Evolutionary conservation across 2,888 invertebrate species (phyloP), one percentile per base, ranked within the genome.

Genomic region (Scaptomyza flava): DNA sequence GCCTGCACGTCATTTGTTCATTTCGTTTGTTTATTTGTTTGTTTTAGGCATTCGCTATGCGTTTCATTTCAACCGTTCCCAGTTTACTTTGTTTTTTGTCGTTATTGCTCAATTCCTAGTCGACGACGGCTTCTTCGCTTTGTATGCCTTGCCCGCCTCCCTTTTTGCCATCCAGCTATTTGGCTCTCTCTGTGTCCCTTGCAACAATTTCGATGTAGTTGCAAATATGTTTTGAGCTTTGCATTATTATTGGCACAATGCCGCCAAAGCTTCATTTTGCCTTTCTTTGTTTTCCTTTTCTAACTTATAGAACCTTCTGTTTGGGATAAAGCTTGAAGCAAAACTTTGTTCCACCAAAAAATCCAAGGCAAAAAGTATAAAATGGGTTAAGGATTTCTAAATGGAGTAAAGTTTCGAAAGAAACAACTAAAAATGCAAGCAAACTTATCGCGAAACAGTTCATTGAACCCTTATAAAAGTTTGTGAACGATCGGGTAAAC

Each of bases 1-100:
- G 43, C 41, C 30, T 50, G 42, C 69, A 50, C 45, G 47, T 64
- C 62, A 53, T 62, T 65, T 68, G 66, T 68, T 73, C 51, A 43
- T 61, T 65, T 38, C 52, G 33, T 67, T 77, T 77, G 58, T 60
- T 66, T 77, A 62, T 67, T 69, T 70, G 60, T 61, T 72, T 72
- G 66, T 75, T 68, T 54, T 48, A 58, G 31, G 60, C 61, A 54
- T 43, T 62, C 31, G 56, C 54, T 59, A 60, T 66, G 64, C 66
- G 78, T 70, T 76, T 63, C 64, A 60, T 64, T 67, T 57, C 64
- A 47, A 6, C 68, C 64, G 64, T 67, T 65, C 64, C 64, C 41
- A 56, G 36, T 65, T 60, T 51, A 45, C 38, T 54, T 56, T 47
- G 46, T 17, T 50, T 47, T 48, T 9, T 50, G 42, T n/a, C 59